Evolutionary conservation across 2,113 vertebrate genomes (phyloP), one percentile per base, ranked within the genome.

Genomic region (Dipodomys stephensi): DNA sequence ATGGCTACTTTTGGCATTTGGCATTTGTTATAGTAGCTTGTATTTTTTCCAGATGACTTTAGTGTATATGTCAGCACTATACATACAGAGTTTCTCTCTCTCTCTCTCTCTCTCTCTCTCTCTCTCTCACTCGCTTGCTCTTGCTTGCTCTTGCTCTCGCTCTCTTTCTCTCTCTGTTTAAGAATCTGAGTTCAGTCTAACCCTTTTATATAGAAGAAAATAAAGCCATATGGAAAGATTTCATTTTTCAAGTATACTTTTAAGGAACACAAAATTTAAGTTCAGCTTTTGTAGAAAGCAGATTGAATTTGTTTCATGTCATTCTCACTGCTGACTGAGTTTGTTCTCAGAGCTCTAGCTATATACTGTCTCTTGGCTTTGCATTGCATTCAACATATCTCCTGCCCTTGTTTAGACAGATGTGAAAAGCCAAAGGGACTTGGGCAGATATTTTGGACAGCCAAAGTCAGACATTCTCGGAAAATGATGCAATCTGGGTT

Each of bases 201-300:
- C 72, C 67, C 71, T 95, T 96, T 96, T 93, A 71, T 96, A 88
- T 49, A 88, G 83, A 87, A 92, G 93, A 92, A 96, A 96, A 96
- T 86, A 85, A 95, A 97, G 84, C 94, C 94, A 95, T 94, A 95
- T 96, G 95, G 96, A 96, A 95, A 95, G 92, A 95, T 88, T 95
- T 95, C 86, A 93, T 93, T 92, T 97, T 96, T 96, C 94, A 93
- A 86, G 77, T 95, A 80, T 88, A 53, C 90, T 91, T 94, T 95
- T 93, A 96, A n/a, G 28, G 72, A 95, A 81, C 28, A 92, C 95
- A 79, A 96, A 74, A 46, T 95, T 90, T 81, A 87, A 95, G 78
- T 93, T 92, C 35, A 92, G 53, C 0, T 7, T 74, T 79, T 12
- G 44, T 85, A 73, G 82, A 65, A 57, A 95, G 83, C 94, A 94